phyloP scores from a whole-genome alignment of 2,797 vertebrate species.

The Lacerta viridis region DNA sequence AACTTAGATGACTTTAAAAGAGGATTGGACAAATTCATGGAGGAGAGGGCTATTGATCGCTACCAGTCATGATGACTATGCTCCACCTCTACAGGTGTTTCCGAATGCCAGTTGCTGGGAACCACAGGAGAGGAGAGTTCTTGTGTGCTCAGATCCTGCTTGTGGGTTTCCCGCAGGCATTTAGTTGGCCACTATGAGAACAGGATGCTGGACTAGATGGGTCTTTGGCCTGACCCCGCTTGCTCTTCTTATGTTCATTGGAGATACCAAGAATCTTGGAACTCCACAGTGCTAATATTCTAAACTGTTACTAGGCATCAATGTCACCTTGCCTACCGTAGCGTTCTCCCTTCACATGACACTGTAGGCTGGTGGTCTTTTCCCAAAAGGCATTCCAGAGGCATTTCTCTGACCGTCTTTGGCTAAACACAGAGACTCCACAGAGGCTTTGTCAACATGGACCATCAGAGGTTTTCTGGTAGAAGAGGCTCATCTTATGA shows the following conservation, averaged over 20 bases:
- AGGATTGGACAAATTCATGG: too few relatives aligned
- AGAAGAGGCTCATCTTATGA: not conserved
- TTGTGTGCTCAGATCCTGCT: too few relatives aligned
- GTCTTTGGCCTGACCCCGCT: too few relatives aligned
- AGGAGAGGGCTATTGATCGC: too few relatives aligned
- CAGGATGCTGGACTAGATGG: too few relatives aligned
- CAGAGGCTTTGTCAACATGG: conserved; percentile 12
- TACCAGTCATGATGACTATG: too few relatives aligned
- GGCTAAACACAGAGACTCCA: not conserved
- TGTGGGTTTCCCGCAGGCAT: too few relatives aligned
- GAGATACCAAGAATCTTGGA: conserved; percentile 35
- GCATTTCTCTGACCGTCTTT: not conserved
- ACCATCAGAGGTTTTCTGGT: not conserved
- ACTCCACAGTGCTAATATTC: not conserved
- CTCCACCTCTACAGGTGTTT: too few relatives aligned
- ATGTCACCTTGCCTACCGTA: not conserved
- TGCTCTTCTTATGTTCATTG: not conserved
- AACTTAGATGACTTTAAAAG: too few relatives aligned
- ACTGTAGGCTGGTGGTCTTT: not conserved
- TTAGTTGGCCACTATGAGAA: too few relatives aligned
- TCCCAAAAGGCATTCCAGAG: conserved; percentile 3
- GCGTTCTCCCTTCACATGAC: conserved; percentile 17
- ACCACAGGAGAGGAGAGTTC: too few relatives aligned
- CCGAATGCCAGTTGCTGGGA: too few relatives aligned
- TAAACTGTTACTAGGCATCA: conserved; percentile 26